A percentile compares a stretch with the other conserved stretches of the same genome.
Evolutionary conservation across 2,113 vertebrate species (phyloP).

Genomic region (Cyanocitta stelleri): DNA sequence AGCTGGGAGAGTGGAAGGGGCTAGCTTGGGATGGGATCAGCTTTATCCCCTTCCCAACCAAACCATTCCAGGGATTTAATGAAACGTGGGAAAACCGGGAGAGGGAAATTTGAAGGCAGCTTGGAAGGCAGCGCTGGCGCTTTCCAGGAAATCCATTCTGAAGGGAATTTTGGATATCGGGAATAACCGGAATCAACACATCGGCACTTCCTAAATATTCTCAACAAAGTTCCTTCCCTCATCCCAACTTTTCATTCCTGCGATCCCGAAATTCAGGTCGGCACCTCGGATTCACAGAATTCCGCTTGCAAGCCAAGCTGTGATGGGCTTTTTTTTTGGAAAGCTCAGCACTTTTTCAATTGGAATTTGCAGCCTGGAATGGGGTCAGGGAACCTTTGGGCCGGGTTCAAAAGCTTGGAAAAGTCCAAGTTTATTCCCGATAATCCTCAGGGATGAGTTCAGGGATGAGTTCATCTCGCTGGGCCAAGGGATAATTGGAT

Average conservation of each 20-base stretch:
- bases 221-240: background rate
- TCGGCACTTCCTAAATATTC: background rate
- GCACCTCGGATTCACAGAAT: background rate
- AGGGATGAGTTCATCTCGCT: background rate
- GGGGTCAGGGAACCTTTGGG: background rate
- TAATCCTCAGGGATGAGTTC: background rate
- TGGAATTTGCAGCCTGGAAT: background rate
- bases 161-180: background rate
- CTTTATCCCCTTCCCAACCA: background rate
- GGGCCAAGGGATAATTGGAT: background rate
- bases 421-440: background rate
- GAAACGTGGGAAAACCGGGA: accelerated
- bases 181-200: background rate
- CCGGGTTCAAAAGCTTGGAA: background rate
- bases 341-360: background rate
- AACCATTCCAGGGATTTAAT: background rate
- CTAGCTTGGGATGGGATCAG: background rate
- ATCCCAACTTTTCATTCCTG: background rate
- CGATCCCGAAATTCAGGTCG: background rate
- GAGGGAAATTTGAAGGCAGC: background rate
- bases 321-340: background rate
- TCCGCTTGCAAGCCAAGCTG: background rate
- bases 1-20: background rate
- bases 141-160: background rate
- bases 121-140: accelerated